Conservation (phyloP, 1,140 invertebrate genomes). For the Drosophila pruinosa region DNA sequence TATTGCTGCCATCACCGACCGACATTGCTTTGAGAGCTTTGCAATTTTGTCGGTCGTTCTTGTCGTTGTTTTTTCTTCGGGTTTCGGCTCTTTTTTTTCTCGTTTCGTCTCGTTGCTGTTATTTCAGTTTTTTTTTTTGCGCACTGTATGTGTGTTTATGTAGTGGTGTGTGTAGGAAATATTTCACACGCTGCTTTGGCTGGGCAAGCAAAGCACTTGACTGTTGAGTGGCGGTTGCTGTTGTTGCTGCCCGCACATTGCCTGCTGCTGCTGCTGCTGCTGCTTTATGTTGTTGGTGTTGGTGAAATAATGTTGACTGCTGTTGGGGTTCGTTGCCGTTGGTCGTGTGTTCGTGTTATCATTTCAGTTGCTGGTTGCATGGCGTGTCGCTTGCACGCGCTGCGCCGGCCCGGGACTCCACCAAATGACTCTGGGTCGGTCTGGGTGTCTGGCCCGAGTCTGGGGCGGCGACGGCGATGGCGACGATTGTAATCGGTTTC, state of each 20-base stretch:
- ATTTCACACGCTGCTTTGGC: constrained; percentile 79
- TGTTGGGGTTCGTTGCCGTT: constrained; percentile 41
- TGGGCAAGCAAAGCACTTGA: constrained; percentile 74
- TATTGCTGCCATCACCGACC: not conserved
- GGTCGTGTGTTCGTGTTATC: constrained; percentile 50
- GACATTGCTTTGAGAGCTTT: constrained; percentile 64
- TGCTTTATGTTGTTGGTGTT: constrained; percentile 9
- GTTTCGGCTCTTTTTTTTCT: constrained; percentile 21
- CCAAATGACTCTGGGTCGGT: constrained; percentile 23
- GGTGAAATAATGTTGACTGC: constrained; percentile 20
- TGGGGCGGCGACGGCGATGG: constrained; percentile 45
- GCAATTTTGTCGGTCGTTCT: constrained; percentile 64
- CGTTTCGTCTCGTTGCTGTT: not conserved
- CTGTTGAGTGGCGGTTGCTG: constrained; percentile 67
- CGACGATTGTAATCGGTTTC: constrained; percentile 71
- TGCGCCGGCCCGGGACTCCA: constrained; percentile 15
- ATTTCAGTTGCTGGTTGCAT: constrained; percentile 68
- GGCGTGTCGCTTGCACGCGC: constrained; percentile 47
- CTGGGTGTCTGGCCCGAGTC: constrained; percentile 53
- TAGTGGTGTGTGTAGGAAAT: constrained; percentile 57
- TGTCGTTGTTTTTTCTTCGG: constrained; percentile 34
- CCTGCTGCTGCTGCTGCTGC: constrained; percentile 11
- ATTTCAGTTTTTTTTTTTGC: constrained; percentile 5
- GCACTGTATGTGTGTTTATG: not conserved
- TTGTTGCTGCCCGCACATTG: constrained; percentile 31